These are phyloP conservation scores for Heliconius cydno DNA, from an alignment of 2,888 invertebrate genomes.

Conservation along the genomic window DNA sequence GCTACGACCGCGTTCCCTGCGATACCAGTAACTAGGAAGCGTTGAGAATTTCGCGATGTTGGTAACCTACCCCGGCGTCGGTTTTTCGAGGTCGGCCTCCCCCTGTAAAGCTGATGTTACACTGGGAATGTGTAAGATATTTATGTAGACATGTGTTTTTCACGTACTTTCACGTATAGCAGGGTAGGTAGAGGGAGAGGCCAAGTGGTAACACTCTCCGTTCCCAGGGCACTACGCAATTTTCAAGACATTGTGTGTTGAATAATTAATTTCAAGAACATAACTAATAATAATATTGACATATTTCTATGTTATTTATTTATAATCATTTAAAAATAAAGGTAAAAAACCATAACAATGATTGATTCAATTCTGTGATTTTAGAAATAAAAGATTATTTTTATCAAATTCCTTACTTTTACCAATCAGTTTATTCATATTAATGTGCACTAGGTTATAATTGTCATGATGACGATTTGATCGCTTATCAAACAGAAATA, in stretches of 20 bases:
- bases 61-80: conserved; percentile 75
- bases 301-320: not conserved
- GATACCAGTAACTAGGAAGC: conserved; percentile 75
- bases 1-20: conserved; percentile 73
- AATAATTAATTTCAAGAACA: not conserved
- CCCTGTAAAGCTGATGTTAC: conserved; percentile 51
- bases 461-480: no score
- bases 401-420: no score
- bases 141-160: not conserved
- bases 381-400: no score
- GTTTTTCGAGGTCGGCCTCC: conserved; percentile 78
- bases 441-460: no score
- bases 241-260: not conserved
- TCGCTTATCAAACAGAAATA: no score
- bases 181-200: not conserved
- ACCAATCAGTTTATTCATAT: no score
- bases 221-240: not conserved
- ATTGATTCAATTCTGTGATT: no score
- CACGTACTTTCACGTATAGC: not conserved
- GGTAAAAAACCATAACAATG: no score
- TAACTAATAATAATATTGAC: not conserved
- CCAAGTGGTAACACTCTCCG: no score
- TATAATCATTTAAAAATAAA: no score
- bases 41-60: conserved; percentile 80
- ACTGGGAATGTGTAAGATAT: conserved; percentile 1